Evolutionary conservation across 2,113 vertebrate genomes (phyloP).

Genomic region (Sceloporus undulatus): DNA sequence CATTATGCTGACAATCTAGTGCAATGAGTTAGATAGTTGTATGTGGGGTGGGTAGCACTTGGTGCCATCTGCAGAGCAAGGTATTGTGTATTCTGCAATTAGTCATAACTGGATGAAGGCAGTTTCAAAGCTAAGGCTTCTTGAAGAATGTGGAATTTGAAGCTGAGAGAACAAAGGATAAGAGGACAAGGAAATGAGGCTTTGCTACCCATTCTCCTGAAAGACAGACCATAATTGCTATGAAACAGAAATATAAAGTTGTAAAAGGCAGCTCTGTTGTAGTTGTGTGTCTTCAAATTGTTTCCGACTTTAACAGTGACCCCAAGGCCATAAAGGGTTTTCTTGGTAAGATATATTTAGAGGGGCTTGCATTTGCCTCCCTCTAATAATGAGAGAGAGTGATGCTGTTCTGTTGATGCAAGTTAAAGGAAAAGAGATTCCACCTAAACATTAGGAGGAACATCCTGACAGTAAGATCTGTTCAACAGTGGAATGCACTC

Average conservation of each 20-base stretch:
- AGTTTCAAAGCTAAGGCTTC: not conserved
- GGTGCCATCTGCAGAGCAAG: not conserved
- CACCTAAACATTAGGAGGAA: too few species aligned
- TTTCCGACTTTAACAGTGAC: too few species aligned
- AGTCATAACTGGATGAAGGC: not conserved
- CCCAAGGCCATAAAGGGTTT: not conserved
- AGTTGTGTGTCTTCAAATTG: too few species aligned
- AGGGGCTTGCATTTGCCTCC: not conserved
- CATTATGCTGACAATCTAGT: not conserved
- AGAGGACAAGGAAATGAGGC: not conserved
- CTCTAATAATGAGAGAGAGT: too few species aligned
- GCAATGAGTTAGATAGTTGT: not conserved
- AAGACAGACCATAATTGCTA: not conserved
- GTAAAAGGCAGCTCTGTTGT: not conserved
- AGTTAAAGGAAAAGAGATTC: too few species aligned
- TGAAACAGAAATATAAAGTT: not conserved
- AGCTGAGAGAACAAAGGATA: not conserved
- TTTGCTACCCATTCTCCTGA: not conserved
- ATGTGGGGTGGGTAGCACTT: not conserved
- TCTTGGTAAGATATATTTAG: not conserved
- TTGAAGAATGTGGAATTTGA: not conserved
- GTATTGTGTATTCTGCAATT: not conserved
- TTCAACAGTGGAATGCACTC: too few species aligned
- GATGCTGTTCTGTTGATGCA: too few species aligned
- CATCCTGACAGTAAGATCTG: too few species aligned